Base-by-base conservation (phyloP, 2,888 invertebrate genomes). In the Osedax fenrisi region DNA sequence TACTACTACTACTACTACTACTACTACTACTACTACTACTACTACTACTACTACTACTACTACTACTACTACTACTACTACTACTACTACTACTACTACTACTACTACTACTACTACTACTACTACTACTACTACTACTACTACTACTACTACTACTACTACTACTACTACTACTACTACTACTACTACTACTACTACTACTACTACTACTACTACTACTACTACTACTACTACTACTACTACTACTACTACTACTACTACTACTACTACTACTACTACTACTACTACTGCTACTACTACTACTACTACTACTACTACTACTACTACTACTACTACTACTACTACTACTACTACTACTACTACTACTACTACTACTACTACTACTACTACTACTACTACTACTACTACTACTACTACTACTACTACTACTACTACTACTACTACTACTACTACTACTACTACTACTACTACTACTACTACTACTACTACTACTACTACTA, bases 221-320 rank as follows among this genome's bases (percentile, higher is more conserved):
- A 76, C 74, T 73, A 75, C 66, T 75, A 72, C 64, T 73, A 62
- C 67, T 68, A 72, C 27, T 75, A 73, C 69, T 72, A 72, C 73
- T 75, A 72, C 73, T 70, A 72, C 72, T 74, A 76, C 73, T 75
- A 73, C 66, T 56, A 68, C 56, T 76, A 70, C 69, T 75, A 73
- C 72, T 76, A 73, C 64, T 77, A 73, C 64, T 77, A 73, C 69
- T 76, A 72, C 69, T 77, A 75, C 72, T 76, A 76, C 74, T 77
- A 75, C 67, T 74, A 76, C 74, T 76, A 76, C 61, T 41, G 17
- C 75, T 75, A 74, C 75, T 75, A 27, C 75, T 75, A 75, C 75
- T 75, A 74, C 73, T 27, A 74, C 75, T 75, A 74, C 75, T 75
- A 75, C 75, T 75, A 74, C 71, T 56, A 71, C 71, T 56, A 71